Conservation (phyloP, 2,113 vertebrate species). For the Poecile atricapillus region DNA sequence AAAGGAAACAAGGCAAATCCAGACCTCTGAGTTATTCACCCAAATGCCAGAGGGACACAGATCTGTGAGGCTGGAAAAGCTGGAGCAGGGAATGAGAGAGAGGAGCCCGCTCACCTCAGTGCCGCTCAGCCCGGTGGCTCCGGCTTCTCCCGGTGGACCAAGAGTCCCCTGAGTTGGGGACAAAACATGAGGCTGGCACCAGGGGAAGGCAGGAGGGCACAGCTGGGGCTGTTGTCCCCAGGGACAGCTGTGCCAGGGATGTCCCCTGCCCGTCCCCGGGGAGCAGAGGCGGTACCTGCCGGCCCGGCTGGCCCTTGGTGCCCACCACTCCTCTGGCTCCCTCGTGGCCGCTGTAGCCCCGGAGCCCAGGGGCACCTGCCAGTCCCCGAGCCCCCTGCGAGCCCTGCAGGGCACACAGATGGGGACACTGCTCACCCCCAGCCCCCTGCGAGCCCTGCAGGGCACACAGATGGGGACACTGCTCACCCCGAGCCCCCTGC, state of each 20-base stretch:
- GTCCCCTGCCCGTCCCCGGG: accelerated
- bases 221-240: neutral
- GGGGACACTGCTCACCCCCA: neutral
- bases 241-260: neutral
- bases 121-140: slow-evolving; percentile 70
- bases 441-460: slow-evolving; percentile 32
- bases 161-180: slow-evolving; percentile 73
- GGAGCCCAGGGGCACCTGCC: slow-evolving; percentile 65
- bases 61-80: neutral
- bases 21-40: neutral
- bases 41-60: neutral
- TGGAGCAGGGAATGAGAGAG: neutral
- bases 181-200: neutral
- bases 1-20: neutral
- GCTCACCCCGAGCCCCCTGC: neutral
- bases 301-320: slow-evolving; percentile 74
- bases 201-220: neutral
- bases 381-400: slow-evolving; percentile 38
- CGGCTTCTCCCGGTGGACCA: slow-evolving; percentile 72
- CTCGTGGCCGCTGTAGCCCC: slow-evolving; percentile 64
- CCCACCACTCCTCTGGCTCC: slow-evolving; percentile 74
- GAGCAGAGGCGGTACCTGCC: slow-evolving; percentile 61
- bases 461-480: neutral
- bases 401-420: neutral
- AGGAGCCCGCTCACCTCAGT: slow-evolving; percentile 67